phyloP scores from a whole-genome alignment of 2,113 vertebrate genomes.

The Pardalotus punctatus region DNA sequence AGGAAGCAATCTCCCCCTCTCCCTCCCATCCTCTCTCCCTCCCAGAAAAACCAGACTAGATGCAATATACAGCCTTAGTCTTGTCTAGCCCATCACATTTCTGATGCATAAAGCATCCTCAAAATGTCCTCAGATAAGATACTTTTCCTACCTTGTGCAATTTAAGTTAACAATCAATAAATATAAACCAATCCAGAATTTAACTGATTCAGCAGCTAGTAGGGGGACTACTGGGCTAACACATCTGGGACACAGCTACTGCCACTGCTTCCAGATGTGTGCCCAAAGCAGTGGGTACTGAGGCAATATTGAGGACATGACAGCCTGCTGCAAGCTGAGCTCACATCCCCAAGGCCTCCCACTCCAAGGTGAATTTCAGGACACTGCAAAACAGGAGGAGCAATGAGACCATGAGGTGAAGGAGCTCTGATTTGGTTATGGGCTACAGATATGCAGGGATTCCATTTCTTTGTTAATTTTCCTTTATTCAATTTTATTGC shows the following conservation, averaged over 20 bases:
- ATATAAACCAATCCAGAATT: not conserved
- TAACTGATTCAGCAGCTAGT: not conserved
- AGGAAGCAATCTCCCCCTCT: not conserved
- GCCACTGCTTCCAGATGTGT: not conserved
- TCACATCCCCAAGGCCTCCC: not conserved
- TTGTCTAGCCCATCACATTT: not conserved
- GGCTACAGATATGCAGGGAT: not conserved
- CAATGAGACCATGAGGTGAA: fast-evolving
- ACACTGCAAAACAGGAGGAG: not conserved
- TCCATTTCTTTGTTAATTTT: not conserved
- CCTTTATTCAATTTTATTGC: not conserved
- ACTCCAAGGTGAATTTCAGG: not conserved
- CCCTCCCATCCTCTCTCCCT: not conserved
- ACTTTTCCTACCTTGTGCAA: not conserved
- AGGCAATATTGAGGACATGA: not conserved
- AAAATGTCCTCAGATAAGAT: not conserved
- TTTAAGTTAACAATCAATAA: not conserved
- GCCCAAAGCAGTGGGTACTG: fast-evolving
- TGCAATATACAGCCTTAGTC: not conserved
- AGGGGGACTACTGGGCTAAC: not conserved
- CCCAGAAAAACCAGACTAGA: not conserved
- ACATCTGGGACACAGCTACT: not conserved
- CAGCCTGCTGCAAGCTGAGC: not conserved
- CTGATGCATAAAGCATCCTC: constrained; percentile 11
- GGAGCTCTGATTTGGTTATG: not conserved